Base-by-base conservation (phyloP, 2,797 vertebrate species). In the Myotis findleyi region DNA sequence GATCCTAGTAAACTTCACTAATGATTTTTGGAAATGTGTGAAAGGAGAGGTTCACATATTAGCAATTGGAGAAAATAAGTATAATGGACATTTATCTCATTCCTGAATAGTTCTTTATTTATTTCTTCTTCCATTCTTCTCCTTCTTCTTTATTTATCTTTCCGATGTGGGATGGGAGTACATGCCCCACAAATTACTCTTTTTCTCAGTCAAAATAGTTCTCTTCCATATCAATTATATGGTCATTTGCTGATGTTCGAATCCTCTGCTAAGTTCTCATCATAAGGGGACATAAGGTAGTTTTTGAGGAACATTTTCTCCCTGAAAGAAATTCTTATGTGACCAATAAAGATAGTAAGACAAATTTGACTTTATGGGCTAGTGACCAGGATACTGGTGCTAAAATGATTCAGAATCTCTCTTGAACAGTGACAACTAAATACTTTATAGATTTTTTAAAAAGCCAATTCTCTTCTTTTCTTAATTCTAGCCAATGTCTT, bases 331-430 rank as follows among this genome's bases (percentile, higher is more conserved):
- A 55, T 53, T 79, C 25, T 71, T 83, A 71, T 41, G 33, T 72
- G 76, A 79, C 49, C 49, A 47, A 12, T 66, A 49, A 81, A 79
- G 55, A 87, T 0, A 53, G n/a, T 36, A 55, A 84, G 84, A 49
- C 30, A 73, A 72, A 79, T 71, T 81, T 71, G 36, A 77, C 27
- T 23, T 75, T 23, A 8, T 30, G 18, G 64, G 49, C 17, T 85
- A 47, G 27, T 21, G 38, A 92, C 8, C 20, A 38, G 1, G 36
- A 44, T 7, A 68, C 11, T 68, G n/a, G 20, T n/a, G 0, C 17
- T 92, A 75, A 89, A 68, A 83, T 36, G 21, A 87, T 79, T 91
- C 18, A 36, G 41, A 68, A 69, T 41, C 23, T 84, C 66, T 83
- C 30, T 59, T 68, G 12, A 62, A 36, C 84, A 10, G 66, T 51